Conservation (phyloP, 2,888 invertebrate species). For the Gasteruption jaculator region DNA sequence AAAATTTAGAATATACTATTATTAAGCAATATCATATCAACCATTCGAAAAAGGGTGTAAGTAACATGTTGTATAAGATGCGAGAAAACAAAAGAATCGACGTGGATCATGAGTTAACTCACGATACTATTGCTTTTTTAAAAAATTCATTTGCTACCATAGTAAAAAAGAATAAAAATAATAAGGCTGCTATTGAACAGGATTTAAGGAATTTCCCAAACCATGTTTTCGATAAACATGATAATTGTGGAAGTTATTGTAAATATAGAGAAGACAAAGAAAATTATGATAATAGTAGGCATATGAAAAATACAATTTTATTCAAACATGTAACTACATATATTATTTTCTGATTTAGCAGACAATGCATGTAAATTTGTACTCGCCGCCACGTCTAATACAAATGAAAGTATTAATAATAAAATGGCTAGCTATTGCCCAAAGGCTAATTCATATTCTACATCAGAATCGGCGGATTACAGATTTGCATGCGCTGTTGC, state of each 20-base stretch:
- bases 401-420: slow-evolving; percentile 15
- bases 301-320: slow-evolving; percentile 5
- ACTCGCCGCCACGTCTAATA: slow-evolving; percentile 10
- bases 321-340: slow-evolving; percentile 7
- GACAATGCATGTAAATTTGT: slow-evolving; percentile 14
- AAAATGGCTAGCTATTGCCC: slow-evolving; percentile 11
- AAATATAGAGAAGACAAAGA: slow-evolving; percentile 5
- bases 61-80: slow-evolving; percentile 14
- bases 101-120: too few relatives aligned
- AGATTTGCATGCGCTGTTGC: too few relatives aligned
- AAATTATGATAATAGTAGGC: slow-evolving; percentile 13
- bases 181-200: slow-evolving; percentile 4
- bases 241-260: slow-evolving; percentile 9
- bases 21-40: slow-evolving; percentile 12
- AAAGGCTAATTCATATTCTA: slow-evolving; percentile 12
- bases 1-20: slow-evolving; percentile 3
- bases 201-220: slow-evolving; percentile 10
- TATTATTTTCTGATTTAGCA: too few relatives aligned
- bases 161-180: slow-evolving; percentile 13
- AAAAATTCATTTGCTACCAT: too few relatives aligned
- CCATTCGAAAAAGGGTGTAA: too few relatives aligned
- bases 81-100: slow-evolving; percentile 11
- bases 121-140: too few relatives aligned
- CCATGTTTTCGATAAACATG: slow-evolving; percentile 15
- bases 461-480: slow-evolving; percentile 15